Conservation (phyloP, 2,888 invertebrate species). For the Trachelus troglodyta region DNA sequence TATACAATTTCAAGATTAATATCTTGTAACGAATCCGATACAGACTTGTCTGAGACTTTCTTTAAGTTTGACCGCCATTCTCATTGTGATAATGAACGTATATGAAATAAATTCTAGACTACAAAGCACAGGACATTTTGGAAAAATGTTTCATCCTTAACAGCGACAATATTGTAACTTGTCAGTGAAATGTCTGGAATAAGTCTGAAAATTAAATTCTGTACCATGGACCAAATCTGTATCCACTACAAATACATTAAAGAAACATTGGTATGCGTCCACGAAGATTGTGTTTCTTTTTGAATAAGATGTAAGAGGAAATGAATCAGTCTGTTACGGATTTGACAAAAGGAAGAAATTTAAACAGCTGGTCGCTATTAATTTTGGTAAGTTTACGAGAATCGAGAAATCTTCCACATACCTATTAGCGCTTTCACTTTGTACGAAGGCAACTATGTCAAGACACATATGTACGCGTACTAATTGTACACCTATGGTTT, state of each 20-base stretch:
- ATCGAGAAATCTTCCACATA: background rate
- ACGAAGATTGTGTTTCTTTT: background rate
- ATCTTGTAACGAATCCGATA: too few species aligned
- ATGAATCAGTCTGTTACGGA: background rate
- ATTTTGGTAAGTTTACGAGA: background rate
- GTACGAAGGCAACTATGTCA: conserved; percentile 55
- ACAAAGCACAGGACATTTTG: background rate
- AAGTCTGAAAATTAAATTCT: background rate
- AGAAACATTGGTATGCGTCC: background rate
- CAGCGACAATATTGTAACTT: background rate
- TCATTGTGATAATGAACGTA: background rate
- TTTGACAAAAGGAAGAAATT: background rate
- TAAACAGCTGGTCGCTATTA: background rate
- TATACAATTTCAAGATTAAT: background rate
- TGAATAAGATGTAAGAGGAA: background rate
- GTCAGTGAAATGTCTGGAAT: background rate
- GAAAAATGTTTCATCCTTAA: background rate
- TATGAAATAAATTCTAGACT: background rate
- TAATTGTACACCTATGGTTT: background rate
- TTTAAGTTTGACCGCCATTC: background rate
- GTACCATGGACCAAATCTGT: background rate
- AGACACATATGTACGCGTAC: conserved; percentile 44
- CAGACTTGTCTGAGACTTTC: background rate
- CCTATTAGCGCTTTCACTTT: background rate
- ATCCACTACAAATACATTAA: background rate